A percentile compares a stretch with the other conserved stretches of the same genome.
Conservation (phyloP, 2,113 vertebrate species). For the Chiloscyllium plagiosum region DNA sequence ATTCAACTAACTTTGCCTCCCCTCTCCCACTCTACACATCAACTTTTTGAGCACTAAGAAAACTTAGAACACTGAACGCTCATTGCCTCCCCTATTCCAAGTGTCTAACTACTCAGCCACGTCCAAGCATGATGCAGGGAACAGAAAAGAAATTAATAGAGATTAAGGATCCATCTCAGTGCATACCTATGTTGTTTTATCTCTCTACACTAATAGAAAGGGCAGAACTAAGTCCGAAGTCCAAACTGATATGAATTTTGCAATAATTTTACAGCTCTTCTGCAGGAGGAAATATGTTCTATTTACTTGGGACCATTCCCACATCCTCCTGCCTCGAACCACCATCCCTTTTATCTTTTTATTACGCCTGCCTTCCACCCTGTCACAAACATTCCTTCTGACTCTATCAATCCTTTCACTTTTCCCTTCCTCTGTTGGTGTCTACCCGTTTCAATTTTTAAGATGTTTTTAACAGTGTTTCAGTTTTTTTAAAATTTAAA, state of each 20-base stretch:
- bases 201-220: background rate
- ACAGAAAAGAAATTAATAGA: background rate
- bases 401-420: background rate
- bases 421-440: background rate
- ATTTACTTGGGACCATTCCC: background rate
- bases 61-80: background rate
- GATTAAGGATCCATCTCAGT: background rate
- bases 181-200: background rate
- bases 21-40: background rate
- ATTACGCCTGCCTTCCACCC: background rate
- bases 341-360: background rate
- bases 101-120: background rate
- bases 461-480: background rate
- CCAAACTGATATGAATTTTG: conserved; percentile 3
- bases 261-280: background rate
- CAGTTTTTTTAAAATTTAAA: background rate
- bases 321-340: background rate
- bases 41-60: background rate
- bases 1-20: background rate
- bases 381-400: background rate
- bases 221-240: background rate
- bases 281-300: background rate
- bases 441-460: background rate
- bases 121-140: background rate
- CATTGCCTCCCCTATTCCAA: background rate